Conservation (phyloP, 2,113 vertebrate species). For the Vireo altiloquus region DNA sequence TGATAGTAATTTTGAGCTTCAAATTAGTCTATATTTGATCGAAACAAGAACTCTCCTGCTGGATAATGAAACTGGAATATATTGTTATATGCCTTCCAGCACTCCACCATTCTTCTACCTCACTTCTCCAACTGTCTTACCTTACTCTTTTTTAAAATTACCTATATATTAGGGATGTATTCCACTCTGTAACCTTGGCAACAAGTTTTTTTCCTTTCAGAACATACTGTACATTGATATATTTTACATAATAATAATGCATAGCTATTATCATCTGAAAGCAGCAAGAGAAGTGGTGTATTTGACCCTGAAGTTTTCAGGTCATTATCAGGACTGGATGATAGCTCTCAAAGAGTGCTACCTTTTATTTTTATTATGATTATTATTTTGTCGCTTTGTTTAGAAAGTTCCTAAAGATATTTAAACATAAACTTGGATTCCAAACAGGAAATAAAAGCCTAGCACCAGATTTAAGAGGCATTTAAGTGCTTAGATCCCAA, state of each 20-base stretch:
- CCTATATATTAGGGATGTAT: background rate
- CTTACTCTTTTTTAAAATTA: background rate
- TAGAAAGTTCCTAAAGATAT: background rate
- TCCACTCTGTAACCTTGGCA: slow-evolving; percentile 39
- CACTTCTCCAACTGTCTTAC: background rate
- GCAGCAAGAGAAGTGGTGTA: background rate
- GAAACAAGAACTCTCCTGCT: background rate
- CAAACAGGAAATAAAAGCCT: background rate
- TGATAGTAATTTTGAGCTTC: background rate
- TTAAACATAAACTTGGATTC: background rate
- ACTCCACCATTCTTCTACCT: background rate
- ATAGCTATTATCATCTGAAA: slow-evolving; percentile 16
- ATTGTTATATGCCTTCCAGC: background rate
- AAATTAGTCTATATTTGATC: background rate
- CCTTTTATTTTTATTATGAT: background rate
- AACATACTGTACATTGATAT: background rate
- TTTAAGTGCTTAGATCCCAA: background rate
- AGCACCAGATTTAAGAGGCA: background rate
- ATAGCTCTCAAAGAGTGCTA: background rate
- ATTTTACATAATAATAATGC: background rate
- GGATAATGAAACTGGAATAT: background rate
- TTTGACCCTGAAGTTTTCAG: slow-evolving; percentile 9
- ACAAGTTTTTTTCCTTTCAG: slow-evolving; percentile 16
- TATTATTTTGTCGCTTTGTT: background rate
- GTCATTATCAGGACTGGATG: background rate